Evolutionary conservation across 2,113 vertebrate species (phyloP).

Genomic region (Oophaga pumilio): DNA sequence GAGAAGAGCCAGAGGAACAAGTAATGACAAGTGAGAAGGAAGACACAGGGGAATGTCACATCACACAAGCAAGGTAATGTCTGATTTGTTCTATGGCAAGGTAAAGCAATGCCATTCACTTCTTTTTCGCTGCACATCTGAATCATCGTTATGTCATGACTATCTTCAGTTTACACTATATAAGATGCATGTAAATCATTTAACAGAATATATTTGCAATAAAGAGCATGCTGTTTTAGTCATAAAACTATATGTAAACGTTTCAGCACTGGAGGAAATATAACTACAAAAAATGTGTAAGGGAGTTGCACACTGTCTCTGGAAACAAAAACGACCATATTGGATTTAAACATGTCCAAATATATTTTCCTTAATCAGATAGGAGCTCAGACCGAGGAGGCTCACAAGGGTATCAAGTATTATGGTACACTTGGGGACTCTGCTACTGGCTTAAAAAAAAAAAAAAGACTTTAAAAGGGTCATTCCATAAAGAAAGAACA

Average conservation of each 20-base stretch:
- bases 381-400: background rate
- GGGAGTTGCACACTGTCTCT: background rate
- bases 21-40: slow-evolving; percentile 77
- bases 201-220: background rate
- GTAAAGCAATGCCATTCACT: slow-evolving; percentile 58
- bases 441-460: no score
- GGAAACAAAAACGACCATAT: background rate
- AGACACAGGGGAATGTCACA: slow-evolving; percentile 66
- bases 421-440: no score
- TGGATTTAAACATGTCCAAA: background rate
- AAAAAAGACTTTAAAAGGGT: no score
- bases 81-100: background rate
- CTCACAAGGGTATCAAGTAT: no score
- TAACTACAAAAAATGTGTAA: background rate
- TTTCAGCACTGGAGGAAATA: background rate
- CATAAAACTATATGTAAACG: background rate
- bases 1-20: slow-evolving; percentile 66
- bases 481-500: no score
- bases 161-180: background rate
- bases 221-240: background rate
- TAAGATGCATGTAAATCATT: background rate
- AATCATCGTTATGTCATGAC: background rate
- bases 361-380: background rate
- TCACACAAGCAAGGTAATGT: slow-evolving; percentile 65
- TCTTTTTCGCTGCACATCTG: slow-evolving; percentile 46